These are phyloP conservation scores for Pongo abelii DNA, from an alignment of 2,113 vertebrate genomes.

Conservation along the genomic window DNA sequence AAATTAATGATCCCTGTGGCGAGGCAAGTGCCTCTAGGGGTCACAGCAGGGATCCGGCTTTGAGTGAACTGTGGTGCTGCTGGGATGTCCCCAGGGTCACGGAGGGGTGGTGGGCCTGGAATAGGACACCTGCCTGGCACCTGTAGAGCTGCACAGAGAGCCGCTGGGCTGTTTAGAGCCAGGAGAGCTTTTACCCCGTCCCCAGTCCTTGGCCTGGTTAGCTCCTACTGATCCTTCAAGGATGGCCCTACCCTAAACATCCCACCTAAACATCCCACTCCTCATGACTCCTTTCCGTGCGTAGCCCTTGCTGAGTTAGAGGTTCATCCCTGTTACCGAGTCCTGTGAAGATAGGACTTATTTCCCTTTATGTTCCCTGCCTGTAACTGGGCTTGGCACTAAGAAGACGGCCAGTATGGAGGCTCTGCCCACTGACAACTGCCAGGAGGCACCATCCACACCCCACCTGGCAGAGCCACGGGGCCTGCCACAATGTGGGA, in stretches of 20 bases:
- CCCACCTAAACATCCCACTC: accelerated
- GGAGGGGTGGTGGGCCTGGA: accelerated
- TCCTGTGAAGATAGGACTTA: too few relatives aligned
- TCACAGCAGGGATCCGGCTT: not conserved
- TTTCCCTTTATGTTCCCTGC: not conserved
- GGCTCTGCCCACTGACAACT: accelerated
- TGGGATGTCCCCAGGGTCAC: not conserved
- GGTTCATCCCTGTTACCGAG: too few relatives aligned
- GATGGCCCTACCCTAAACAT: not conserved
- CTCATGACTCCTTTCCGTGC: accelerated
- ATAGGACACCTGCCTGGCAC: not conserved
- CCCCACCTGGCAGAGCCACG: not conserved
- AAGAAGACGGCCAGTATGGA: not conserved
- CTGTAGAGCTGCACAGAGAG: not conserved
- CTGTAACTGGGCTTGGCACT: not conserved
- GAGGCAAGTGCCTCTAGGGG: not conserved
- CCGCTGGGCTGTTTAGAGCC: accelerated
- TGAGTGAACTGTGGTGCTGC: accelerated
- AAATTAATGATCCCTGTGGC: accelerated
- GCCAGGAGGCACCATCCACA: accelerated
- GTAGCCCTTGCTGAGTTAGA: accelerated
- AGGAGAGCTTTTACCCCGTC: accelerated
- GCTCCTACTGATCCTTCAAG: not conserved
- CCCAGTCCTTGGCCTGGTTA: not conserved
- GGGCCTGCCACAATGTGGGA: accelerated